Percentiles rank a stretch among this genome's conserved stretches.
Conservation (phyloP, 2,888 invertebrate species). For the Chrysotoxum bicinctum region DNA sequence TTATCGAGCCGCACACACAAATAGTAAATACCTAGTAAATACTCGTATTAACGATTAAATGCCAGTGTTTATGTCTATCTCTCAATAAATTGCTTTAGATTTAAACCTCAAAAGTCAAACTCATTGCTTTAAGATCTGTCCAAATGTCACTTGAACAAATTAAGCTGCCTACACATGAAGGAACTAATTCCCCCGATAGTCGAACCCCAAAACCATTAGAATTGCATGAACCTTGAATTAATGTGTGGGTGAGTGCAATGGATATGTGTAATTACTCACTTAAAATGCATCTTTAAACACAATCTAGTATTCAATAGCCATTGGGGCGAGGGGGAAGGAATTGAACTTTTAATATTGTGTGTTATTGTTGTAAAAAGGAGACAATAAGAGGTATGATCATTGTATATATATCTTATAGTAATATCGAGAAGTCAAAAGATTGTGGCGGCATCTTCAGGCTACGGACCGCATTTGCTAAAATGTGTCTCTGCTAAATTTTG, state of each 20-base stretch:
- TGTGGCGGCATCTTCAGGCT: too few relatives aligned
- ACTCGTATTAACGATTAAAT: not conserved
- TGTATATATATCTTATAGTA: too few relatives aligned
- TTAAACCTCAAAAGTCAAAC: slow-evolving; percentile 9
- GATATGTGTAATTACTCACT: slow-evolving; percentile 6
- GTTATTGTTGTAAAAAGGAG: not conserved
- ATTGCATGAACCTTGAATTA: slow-evolving; percentile 7
- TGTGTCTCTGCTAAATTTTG: too few relatives aligned
- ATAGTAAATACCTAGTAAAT: too few relatives aligned
- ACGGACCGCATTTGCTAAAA: too few relatives aligned
- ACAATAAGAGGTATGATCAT: not conserved
- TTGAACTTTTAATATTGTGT: not conserved
- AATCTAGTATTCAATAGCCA: not conserved
- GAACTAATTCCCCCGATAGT: not conserved
- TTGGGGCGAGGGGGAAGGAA: not conserved
- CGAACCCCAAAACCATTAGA: not conserved
- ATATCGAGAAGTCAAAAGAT: too few relatives aligned
- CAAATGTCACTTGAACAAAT: slow-evolving; percentile 12
- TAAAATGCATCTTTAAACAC: slow-evolving; percentile 4
- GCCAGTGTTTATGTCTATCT: not conserved
- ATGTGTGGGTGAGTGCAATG: not conserved
- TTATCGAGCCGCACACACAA: not conserved
- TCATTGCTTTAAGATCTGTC: slow-evolving; percentile 5
- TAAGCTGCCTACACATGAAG: not conserved
- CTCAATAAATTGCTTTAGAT: slow-evolving; percentile 5